Evolutionary conservation across 1,140 invertebrate genomes (phyloP).

Genomic region (Leptoteleia sp.): DNA sequence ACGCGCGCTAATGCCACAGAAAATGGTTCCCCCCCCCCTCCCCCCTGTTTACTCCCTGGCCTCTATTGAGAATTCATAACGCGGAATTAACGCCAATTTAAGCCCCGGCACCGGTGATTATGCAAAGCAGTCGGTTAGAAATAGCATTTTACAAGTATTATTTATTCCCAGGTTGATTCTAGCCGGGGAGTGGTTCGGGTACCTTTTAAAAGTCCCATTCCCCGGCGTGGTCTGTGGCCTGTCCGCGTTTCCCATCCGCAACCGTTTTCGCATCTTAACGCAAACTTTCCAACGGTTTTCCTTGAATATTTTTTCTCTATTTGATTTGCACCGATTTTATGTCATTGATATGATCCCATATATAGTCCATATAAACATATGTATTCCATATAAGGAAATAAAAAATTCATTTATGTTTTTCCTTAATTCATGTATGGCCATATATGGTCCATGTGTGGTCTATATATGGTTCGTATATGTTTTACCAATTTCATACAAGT

Average conservation of each 20-base stretch:
- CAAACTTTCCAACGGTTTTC: background rate
- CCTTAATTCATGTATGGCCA: too few relatives aligned
- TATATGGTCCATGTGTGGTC: too few relatives aligned
- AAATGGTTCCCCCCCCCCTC: slow-evolving; percentile 3
- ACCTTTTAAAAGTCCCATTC: background rate
- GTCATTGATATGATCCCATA: too few relatives aligned
- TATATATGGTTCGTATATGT: too few relatives aligned
- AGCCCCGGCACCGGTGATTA: slow-evolving; percentile 22
- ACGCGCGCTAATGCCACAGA: slow-evolving; percentile 6
- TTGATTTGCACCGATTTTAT: too few relatives aligned
- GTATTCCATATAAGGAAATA: too few relatives aligned
- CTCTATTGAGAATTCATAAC: slow-evolving; percentile 31
- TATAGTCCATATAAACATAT: too few relatives aligned
- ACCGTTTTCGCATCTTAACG: background rate
- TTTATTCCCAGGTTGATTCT: slow-evolving; percentile 4
- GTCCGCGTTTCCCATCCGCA: background rate
- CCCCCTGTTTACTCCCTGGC: too few relatives aligned
- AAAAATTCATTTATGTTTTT: too few relatives aligned
- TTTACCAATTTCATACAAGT: too few relatives aligned
- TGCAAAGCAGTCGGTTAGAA: slow-evolving; percentile 32
- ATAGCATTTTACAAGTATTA: slow-evolving; percentile 9
- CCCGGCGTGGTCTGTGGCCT: background rate
- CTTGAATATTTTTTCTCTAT: too few relatives aligned
- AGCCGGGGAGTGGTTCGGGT: background rate
- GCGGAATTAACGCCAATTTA: slow-evolving; percentile 40